Base-by-base conservation (phyloP, 2,113 vertebrate species). In the Brienomyrus longianalis region DNA sequence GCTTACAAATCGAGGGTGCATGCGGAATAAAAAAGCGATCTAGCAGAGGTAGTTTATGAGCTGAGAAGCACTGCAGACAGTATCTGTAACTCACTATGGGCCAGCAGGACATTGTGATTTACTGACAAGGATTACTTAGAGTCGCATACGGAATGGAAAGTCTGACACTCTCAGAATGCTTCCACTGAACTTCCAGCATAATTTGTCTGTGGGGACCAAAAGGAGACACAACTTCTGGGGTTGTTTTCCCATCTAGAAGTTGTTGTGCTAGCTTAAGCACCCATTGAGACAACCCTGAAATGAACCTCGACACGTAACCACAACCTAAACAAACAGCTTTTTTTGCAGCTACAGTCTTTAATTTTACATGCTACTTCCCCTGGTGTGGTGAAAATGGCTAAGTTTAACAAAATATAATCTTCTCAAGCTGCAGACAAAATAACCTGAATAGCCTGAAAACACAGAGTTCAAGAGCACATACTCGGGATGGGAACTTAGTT, bases 41-140 rank as follows among this genome's bases (percentile, higher is more conserved):
- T 2, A 45, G 19, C 27, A 43, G 54, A 88, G 31, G 54, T 62
- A 17, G 15, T 59, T 62, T 88, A 45, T 88, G 56, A 62, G 54
- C 35, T 45, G 50, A 54, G 86, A 35, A 51, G 54, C 27, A 19
- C 54, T 35, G 52, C 52, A 8, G 54, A 31, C 56, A 88, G 19
- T 45, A 43, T 88, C 39, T 88, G 54, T 62, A 88, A 88, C 87
- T 88, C 56, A 88, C 52, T 62, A 13, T 45, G 31, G 87, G 43
- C 54, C 54, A 13, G 52, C 39, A 45, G 39, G 56, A 59, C 87
- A 88, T 86, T 86, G 17, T 87, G 86, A 87, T 62, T 88, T 88
- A 88, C 56, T n/a, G 56, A 88, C 35, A 62, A 31, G 31, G 39
- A 62, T 88, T 39, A 88, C 39, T 88, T 56, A 62, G 27, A 62